Evolutionary conservation across 1,140 invertebrate genomes (phyloP).

Genomic region (Ladona fulva): DNA sequence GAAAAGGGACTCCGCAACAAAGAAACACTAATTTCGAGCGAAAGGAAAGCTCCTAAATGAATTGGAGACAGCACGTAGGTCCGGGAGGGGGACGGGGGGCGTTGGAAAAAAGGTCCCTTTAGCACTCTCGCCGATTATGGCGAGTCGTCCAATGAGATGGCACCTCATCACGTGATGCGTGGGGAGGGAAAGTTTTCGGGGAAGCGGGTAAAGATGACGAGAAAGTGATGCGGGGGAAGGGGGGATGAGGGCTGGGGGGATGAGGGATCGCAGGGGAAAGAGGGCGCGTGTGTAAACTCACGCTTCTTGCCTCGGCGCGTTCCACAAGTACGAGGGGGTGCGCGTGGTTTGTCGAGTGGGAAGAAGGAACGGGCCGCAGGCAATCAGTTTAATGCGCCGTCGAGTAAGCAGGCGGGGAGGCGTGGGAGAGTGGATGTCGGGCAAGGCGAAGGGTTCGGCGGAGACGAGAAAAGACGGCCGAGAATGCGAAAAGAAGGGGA

Average conservation of each 20-base stretch:
- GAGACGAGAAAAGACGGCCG: background rate
- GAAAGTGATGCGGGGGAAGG: background rate
- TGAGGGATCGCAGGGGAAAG: too few relatives aligned
- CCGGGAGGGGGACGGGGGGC: too few relatives aligned
- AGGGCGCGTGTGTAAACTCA: too few relatives aligned
- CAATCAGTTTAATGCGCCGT: background rate
- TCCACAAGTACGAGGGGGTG: too few relatives aligned
- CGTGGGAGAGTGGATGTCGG: background rate
- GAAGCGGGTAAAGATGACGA: background rate
- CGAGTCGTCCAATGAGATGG: background rate
- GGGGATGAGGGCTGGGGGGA: background rate
- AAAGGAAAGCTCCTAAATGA: too few relatives aligned
- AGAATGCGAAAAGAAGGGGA: too few relatives aligned
- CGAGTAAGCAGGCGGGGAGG: background rate
- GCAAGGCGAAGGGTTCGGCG: background rate
- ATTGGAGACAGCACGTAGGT: too few relatives aligned
- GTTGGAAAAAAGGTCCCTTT: background rate
- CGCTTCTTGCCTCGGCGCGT: too few relatives aligned
- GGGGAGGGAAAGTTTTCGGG: background rate
- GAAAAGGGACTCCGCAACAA: background rate
- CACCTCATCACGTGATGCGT: constrained; percentile 5
- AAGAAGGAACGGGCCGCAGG: background rate
- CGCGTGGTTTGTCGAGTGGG: too few relatives aligned
- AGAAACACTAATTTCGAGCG: too few relatives aligned
- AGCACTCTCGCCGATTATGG: background rate